Evolutionary conservation across 2,113 vertebrate species (phyloP).

Genomic region (Hipposideros armiger): DNA sequence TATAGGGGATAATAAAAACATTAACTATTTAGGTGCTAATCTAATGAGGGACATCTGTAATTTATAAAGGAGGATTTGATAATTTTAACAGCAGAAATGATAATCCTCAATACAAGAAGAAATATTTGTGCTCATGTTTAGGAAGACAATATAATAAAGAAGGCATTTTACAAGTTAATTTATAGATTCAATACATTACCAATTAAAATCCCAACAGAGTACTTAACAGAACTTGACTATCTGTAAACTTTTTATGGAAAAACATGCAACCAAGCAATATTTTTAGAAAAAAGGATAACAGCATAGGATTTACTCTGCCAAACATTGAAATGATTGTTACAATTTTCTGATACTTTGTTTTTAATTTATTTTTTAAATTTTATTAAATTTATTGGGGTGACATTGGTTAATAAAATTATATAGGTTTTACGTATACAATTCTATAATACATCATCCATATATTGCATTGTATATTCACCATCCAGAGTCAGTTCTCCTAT

Average conservation of each 20-base stretch:
- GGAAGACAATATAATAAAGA: conserved; percentile 11
- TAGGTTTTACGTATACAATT: no score
- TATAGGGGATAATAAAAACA: neutral
- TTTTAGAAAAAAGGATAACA: conserved; percentile 28
- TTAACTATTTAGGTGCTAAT: neutral
- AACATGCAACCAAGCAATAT: neutral
- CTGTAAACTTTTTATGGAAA: neutral
- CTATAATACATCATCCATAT: no score
- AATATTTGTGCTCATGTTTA: neutral
- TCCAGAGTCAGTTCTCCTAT: no score
- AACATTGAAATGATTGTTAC: neutral
- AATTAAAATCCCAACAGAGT: conserved; percentile 2
- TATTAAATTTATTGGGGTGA: no score
- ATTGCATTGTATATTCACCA: no score
- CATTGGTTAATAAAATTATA: no score
- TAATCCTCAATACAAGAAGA: neutral
- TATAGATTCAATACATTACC: conserved; percentile 25
- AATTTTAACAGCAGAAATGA: neutral
- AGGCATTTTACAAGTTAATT: conserved; percentile 23
- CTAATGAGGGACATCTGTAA: neutral
- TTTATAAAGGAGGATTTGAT: neutral
- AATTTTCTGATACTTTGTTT: conserved; percentile 7
- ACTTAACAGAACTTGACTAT: neutral
- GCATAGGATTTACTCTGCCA: conserved; percentile 17
- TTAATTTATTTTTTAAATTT: no score